These are phyloP conservation scores for Bombus terrestris DNA, from an alignment of 1,140 invertebrate genomes.

Conservation along the genomic window DNA sequence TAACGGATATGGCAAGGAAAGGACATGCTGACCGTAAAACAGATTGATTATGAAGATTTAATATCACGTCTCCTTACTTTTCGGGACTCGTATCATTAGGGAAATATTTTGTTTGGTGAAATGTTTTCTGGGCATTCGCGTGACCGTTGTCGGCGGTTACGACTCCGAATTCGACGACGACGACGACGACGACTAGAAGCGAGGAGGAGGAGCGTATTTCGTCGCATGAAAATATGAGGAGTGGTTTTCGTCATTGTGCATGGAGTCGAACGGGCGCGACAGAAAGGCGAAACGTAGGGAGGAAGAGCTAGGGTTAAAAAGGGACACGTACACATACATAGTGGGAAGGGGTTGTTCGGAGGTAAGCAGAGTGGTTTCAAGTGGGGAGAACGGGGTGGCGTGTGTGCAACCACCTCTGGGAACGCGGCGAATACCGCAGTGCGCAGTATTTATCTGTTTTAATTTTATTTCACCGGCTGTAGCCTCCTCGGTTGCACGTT, in stretches of 20 bases:
- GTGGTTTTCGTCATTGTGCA: conserved; percentile 44
- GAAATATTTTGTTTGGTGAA: conserved; percentile 48
- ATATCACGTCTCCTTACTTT: not conserved
- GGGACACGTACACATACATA: not conserved
- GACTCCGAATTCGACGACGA: too few species aligned
- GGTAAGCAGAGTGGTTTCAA: conserved; percentile 39
- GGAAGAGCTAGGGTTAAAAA: conserved; percentile 17
- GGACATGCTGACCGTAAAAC: not conserved
- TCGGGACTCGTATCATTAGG: conserved; percentile 20
- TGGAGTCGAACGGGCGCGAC: conserved; percentile 2
- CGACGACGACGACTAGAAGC: too few species aligned
- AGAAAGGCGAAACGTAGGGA: conserved; percentile 5
- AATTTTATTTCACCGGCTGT: conserved; percentile 59
- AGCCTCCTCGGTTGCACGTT: conserved; percentile 38
- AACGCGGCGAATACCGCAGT: conserved; percentile 59
- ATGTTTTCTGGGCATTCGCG: conserved; percentile 2
- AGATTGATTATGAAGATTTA: conserved; percentile 15
- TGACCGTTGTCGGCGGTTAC: not conserved
- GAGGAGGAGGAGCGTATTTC: not conserved
- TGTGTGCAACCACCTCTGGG: conserved; percentile 46
- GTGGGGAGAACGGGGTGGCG: conserved; percentile 11
- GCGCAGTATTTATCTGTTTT: conserved; percentile 63
- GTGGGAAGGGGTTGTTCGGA: conserved; percentile 10
- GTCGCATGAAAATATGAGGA: not conserved
- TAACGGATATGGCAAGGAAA: rapidly evolving